phyloP scores from a whole-genome alignment of 2,113 vertebrate genomes.

The Gallinago paraguaiae region DNA sequence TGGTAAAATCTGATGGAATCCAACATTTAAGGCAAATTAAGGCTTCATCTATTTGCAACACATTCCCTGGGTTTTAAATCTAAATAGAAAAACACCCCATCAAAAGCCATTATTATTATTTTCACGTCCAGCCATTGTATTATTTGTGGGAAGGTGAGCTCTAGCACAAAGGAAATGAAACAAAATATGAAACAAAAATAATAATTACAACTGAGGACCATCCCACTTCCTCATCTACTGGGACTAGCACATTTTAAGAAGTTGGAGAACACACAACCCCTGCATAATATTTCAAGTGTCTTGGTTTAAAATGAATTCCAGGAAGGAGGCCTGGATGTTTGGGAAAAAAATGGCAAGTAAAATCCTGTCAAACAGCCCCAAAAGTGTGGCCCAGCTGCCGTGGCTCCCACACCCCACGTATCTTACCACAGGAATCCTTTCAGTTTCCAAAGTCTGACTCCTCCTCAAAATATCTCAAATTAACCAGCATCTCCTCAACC shows the following conservation, averaged over 20 bases:
- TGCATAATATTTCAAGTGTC: neutral
- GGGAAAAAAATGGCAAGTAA: neutral
- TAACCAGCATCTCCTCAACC: neutral
- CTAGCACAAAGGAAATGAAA: too few relatives aligned
- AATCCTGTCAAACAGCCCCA: neutral
- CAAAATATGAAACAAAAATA: too few relatives aligned
- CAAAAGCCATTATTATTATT: neutral
- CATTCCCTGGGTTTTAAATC: neutral
- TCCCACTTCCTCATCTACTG: too few relatives aligned
- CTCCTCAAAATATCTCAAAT: neutral
- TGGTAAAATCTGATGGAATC: neutral
- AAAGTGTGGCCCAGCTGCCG: rapidly evolving
- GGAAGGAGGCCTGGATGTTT: neutral
- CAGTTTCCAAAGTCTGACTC: neutral
- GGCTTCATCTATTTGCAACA: neutral
- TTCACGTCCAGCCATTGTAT: neutral
- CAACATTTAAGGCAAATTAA: neutral
- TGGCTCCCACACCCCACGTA: neutral
- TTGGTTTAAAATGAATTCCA: neutral
- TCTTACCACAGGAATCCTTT: neutral
- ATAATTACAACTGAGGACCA: too few relatives aligned
- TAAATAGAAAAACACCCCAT: neutral
- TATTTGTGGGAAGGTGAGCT: neutral
- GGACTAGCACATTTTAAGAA: neutral
- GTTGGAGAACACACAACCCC: neutral